Evolutionary conservation across 2,888 invertebrate species (phyloP).

Genomic region (Mystacides longicornis): DNA sequence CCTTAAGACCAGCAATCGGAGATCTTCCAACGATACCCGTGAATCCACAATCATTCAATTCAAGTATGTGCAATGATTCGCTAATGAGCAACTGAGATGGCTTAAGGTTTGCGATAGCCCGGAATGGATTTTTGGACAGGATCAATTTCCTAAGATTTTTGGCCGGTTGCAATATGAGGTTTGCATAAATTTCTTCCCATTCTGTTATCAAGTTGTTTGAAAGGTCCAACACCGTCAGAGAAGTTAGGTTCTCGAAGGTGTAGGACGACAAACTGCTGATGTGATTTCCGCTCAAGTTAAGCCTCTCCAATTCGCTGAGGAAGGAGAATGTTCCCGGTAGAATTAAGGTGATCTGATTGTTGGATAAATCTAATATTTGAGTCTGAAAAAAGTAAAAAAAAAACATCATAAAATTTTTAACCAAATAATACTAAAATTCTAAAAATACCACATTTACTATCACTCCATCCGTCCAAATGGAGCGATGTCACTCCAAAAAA

Average conservation of each 20-base stretch:
- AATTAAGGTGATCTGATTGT: slow-evolving; percentile 53
- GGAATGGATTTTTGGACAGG: slow-evolving; percentile 57
- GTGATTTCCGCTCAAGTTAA: slow-evolving; percentile 46
- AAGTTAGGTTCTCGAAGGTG: slow-evolving; percentile 46
- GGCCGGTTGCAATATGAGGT: slow-evolving; percentile 42
- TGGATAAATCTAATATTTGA: slow-evolving; percentile 57
- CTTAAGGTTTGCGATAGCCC: slow-evolving; percentile 43
- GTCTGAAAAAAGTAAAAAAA: slow-evolving; percentile 44
- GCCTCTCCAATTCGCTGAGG: slow-evolving; percentile 44
- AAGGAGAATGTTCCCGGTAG: slow-evolving; percentile 36
- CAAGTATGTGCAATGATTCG: slow-evolving; percentile 49
- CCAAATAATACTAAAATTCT: too few relatives aligned
- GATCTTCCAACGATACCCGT: slow-evolving; percentile 45
- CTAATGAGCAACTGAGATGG: slow-evolving; percentile 50
- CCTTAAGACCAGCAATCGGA: slow-evolving; percentile 44
- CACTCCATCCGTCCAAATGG: too few relatives aligned
- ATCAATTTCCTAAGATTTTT: slow-evolving; percentile 51
- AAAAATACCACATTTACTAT: too few relatives aligned
- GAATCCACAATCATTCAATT: slow-evolving; percentile 57
- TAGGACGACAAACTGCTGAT: slow-evolving; percentile 43
- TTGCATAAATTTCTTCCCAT: slow-evolving; percentile 52
- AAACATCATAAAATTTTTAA: too few relatives aligned
- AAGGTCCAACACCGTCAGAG: slow-evolving; percentile 54
- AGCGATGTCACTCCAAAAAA: too few relatives aligned
- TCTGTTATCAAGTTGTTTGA: slow-evolving; percentile 54